These are phyloP conservation scores for Pantherophis alleghaniensis DNA, from an alignment of 2,797 vertebrate genomes.

Conservation along the genomic window DNA sequence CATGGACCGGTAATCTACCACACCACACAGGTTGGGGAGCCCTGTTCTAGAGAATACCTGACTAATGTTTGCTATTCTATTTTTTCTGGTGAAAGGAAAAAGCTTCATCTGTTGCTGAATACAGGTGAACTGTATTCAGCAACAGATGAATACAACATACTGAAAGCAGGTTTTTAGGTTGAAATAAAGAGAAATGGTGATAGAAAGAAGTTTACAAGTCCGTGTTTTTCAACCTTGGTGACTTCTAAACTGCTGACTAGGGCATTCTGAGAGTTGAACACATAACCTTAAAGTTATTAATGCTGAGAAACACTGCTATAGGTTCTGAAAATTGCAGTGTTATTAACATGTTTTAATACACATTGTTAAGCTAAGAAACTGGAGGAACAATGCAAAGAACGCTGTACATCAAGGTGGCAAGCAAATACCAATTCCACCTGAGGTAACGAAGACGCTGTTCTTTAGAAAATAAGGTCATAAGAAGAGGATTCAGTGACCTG, in stretches of 20 bases:
- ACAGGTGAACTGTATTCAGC: background rate
- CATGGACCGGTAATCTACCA: background rate
- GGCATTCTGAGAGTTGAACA: background rate
- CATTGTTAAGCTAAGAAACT: background rate
- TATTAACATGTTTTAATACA: background rate
- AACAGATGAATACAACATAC: background rate
- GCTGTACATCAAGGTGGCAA: background rate
- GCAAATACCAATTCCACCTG: background rate
- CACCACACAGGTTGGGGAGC: background rate
- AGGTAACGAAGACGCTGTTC: background rate
- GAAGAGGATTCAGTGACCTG: background rate
- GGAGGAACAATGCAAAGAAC: background rate
- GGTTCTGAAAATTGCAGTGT: background rate
- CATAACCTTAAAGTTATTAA: background rate
- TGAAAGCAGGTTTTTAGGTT: background rate
- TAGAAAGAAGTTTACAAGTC: background rate
- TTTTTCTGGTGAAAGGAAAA: constrained; percentile 17
- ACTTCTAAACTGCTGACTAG: background rate
- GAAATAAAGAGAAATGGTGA: background rate
- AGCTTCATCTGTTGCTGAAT: constrained; percentile 24
- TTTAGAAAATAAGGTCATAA: background rate
- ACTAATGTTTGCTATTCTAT: background rate
- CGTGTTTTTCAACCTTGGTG: background rate
- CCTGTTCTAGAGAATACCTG: background rate
- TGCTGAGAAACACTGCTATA: background rate